Evolutionary conservation across 2,113 vertebrate species (phyloP).

Genomic region (Myiozetetes cayanensis): DNA sequence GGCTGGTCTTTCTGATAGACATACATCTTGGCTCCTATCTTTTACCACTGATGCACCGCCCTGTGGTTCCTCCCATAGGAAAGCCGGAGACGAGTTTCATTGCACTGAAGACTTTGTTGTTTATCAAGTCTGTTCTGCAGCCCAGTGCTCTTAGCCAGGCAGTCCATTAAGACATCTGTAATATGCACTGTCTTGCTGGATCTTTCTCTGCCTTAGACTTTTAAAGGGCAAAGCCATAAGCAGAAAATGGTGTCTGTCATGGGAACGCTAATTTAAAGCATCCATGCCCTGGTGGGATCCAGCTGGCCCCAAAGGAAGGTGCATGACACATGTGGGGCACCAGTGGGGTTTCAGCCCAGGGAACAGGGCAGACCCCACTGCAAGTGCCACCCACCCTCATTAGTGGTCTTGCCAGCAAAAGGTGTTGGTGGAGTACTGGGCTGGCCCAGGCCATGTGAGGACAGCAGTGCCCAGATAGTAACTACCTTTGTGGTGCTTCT

Average conservation of each 20-base stretch:
- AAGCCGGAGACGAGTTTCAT: fast-evolving
- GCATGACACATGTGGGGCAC: background rate
- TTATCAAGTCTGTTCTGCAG: background rate
- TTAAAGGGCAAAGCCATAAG: background rate
- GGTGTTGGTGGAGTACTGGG: too few relatives aligned
- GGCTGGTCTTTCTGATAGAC: background rate
- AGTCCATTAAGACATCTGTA: background rate
- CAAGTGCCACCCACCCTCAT: background rate
- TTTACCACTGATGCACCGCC: too few relatives aligned
- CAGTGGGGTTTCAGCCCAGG: background rate
- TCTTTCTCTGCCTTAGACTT: background rate
- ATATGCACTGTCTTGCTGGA: fast-evolving
- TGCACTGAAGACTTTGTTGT: background rate
- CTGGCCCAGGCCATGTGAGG: fast-evolving
- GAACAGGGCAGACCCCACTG: background rate
- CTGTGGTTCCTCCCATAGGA: fast-evolving
- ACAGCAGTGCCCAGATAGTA: background rate
- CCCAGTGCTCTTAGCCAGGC: background rate
- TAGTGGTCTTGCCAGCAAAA: background rate
- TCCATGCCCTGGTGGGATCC: background rate
- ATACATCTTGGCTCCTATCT: background rate
- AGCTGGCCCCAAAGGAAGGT: background rate
- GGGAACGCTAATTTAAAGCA: background rate
- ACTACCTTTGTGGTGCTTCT: background rate
- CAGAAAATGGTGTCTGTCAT: background rate